Evolutionary conservation across 2,113 vertebrate species (phyloP).

Genomic region (Gulo gulo): DNA sequence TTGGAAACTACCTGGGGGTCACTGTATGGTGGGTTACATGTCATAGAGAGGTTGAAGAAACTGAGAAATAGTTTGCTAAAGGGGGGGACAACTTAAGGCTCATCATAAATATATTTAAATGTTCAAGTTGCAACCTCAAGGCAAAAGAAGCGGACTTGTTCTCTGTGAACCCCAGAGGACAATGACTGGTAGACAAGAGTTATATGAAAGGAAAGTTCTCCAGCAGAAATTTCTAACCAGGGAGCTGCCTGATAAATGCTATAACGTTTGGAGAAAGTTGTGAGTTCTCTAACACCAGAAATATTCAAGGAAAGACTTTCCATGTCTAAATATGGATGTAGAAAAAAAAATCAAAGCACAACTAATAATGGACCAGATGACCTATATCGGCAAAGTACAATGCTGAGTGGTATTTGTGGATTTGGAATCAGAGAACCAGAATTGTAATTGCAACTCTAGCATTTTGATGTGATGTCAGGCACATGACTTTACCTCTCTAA

Average conservation of each 20-base stretch:
- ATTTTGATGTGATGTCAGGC: neutral
- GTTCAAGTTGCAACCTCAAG: neutral
- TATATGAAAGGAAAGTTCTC: neutral
- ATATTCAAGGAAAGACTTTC: neutral
- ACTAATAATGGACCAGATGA: neutral
- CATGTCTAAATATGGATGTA: neutral
- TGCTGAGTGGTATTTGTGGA: neutral
- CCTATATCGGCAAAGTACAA: neutral
- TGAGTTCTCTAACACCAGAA: neutral
- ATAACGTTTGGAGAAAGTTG: neutral
- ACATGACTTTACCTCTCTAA: neutral
- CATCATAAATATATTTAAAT: neutral
- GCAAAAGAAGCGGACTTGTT: neutral
- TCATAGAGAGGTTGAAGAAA: neutral
- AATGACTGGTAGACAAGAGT: neutral
- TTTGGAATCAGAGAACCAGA: neutral
- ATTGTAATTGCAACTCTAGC: too few relatives aligned
- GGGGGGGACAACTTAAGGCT: neutral
- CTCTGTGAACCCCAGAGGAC: neutral
- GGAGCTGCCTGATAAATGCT: neutral
- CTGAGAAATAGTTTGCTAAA: neutral
- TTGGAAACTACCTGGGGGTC: neutral
- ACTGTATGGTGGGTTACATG: neutral
- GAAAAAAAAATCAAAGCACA: neutral
- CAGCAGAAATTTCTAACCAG: neutral